Evolutionary conservation across 2,888 invertebrate genomes (phyloP).

Genomic region (Trilocha varians): DNA sequence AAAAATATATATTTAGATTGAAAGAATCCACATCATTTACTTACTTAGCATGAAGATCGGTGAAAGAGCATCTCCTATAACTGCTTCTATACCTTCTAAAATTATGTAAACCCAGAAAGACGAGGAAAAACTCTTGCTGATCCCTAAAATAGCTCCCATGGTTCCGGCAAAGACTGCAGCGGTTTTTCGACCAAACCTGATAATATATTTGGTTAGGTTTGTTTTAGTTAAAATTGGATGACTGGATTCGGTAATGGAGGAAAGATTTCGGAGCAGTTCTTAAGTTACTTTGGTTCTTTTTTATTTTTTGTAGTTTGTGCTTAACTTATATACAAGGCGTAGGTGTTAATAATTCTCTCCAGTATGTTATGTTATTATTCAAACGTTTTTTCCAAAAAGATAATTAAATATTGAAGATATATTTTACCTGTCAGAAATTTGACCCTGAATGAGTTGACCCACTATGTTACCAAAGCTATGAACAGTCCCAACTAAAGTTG

Average conservation of each 20-base stretch:
- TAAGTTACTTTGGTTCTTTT: too few species aligned
- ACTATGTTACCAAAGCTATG: conserved; percentile 60
- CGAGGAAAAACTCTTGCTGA: conserved; percentile 48
- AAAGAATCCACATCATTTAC: too few species aligned
- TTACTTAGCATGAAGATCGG: conserved; percentile 64
- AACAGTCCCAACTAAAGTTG: conserved; percentile 52
- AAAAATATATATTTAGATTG: too few species aligned
- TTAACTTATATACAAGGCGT: too few species aligned
- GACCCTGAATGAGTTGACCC: conserved; percentile 55
- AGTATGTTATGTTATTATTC: too few species aligned
- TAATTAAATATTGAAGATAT: neutral
- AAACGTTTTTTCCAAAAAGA: too few species aligned
- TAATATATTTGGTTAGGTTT: neutral
- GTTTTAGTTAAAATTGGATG: neutral
- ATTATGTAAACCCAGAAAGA: conserved; percentile 50
- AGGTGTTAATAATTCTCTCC: too few species aligned
- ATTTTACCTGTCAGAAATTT: conserved; percentile 57
- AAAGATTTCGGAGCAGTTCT: too few species aligned
- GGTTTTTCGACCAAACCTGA: conserved; percentile 56
- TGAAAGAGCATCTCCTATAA: conserved; percentile 58
- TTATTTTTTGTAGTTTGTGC: too few species aligned
- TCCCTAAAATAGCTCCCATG: conserved; percentile 50
- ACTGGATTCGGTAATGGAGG: too few species aligned
- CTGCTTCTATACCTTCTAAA: conserved; percentile 52
- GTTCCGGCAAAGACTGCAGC: conserved; percentile 60